A percentile compares a stretch with the other conserved stretches of the same genome.
phyloP scores from a whole-genome alignment of 2,888 invertebrate genomes.

The Zele albiditarsus region DNA sequence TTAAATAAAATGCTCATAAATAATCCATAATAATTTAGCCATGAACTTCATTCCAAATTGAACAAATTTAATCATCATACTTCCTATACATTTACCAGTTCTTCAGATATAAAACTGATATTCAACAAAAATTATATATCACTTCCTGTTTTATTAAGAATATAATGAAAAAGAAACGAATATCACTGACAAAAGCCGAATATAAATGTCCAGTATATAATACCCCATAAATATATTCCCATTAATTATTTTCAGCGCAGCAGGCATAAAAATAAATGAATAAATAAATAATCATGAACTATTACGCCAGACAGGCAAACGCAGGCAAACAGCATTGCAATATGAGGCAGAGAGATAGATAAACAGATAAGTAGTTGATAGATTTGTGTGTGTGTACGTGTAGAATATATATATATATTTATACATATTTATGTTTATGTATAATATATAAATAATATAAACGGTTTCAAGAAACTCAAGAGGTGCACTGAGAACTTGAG shows the following conservation, averaged over 20 bases:
- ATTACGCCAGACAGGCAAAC: slow-evolving; percentile 8
- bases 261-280: slow-evolving; percentile 4
- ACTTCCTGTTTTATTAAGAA: too few species aligned
- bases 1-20: too few species aligned
- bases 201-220: background rate
- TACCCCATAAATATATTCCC: background rate
- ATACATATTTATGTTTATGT: too few species aligned
- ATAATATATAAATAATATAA: too few species aligned
- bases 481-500: background rate
- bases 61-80: too few species aligned
- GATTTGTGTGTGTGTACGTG: background rate
- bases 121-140: too few species aligned
- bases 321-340: slow-evolving; percentile 11
- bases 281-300: background rate
- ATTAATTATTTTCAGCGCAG: background rate
- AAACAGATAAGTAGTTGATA: background rate
- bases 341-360: slow-evolving; percentile 4
- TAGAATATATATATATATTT: background rate
- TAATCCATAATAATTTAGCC: too few species aligned
- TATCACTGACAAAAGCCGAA: too few species aligned
- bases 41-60: too few species aligned
- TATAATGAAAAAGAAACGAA: too few species aligned
- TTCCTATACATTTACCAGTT: too few species aligned
- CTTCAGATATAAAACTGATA: too few species aligned
- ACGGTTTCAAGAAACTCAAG: background rate